Percentiles rank a stretch among this genome's conserved stretches.
These are phyloP conservation scores for Lepidurus apus DNA, from an alignment of 1,140 invertebrate species.

Conservation along the genomic window DNA sequence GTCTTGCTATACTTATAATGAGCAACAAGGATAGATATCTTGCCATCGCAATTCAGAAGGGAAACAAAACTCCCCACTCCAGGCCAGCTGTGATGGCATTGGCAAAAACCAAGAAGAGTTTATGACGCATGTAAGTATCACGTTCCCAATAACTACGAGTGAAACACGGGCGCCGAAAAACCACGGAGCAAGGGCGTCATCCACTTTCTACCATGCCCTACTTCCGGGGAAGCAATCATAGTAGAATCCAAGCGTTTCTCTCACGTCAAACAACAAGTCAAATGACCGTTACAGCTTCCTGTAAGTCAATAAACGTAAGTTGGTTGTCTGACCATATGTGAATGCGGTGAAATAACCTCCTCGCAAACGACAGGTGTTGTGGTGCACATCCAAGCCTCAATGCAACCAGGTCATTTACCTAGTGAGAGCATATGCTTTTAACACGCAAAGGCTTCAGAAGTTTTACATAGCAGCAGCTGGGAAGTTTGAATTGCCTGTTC, in stretches of 20 bases:
- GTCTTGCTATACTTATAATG: not conserved
- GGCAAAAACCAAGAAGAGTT: not conserved
- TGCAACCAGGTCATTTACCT: slow-evolving; percentile 15
- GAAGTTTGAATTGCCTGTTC: not conserved
- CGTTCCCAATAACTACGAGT: not conserved
- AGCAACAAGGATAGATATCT: not conserved
- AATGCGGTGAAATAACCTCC: not conserved
- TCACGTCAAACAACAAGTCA: not conserved
- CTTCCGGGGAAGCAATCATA: not conserved
- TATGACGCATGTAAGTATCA: not conserved
- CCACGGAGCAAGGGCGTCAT: slow-evolving; percentile 13
- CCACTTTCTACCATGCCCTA: slow-evolving; percentile 10
- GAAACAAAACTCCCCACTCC: not conserved
- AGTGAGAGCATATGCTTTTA: not conserved
- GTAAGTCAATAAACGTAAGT: not conserved
- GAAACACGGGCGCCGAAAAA: not conserved
- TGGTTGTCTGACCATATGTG: not conserved
- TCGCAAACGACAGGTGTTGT: slow-evolving; percentile 1
- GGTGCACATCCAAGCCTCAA: too few species aligned
- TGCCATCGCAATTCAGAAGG: not conserved
- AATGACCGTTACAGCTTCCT: not conserved
- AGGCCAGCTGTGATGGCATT: not conserved
- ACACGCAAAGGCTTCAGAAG: not conserved
- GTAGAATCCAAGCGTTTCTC: not conserved
- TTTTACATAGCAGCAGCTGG: not conserved